Evolutionary conservation across 2,797 vertebrate genomes (phyloP), one percentile per base, ranked within the genome.

Genomic region (Lepilemur ruficaudatus): DNA sequence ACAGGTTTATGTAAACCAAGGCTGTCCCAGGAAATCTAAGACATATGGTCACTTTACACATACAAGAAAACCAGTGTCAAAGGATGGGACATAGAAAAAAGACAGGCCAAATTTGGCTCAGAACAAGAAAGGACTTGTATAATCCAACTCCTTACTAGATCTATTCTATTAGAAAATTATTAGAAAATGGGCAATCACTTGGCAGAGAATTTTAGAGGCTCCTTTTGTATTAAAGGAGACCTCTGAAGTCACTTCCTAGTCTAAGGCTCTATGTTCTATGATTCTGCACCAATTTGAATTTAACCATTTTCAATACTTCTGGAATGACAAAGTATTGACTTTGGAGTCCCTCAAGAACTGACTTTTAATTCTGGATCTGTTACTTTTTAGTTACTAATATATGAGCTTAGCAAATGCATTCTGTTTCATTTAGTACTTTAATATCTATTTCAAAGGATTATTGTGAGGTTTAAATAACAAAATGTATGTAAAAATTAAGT

Each of bases 341-440:
- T 28, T 81, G 14, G 65, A 81, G 15, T 38, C 8, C n/a, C 28
- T 90, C 9, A 94, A 94, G 46, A 91, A 46, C 8, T 38, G 30
- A 76, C 95, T 96, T 86, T 61, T n/a, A 89, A 82, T 91, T 87
- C 28, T 59, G 43, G 14, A 22, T 92, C 63, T 75, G 12, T 80
- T 43, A 65, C 28, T 83, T 79, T 82, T 67, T 28, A 69, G 32
- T 78, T 94, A 67, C 43, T 59, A 79, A 59, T 59, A 28, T 13
- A 10, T 65, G 11, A 14, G 81, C 8, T 95, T 94, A 81, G 50
- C 8, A 96, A 92, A 82, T 73, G 50, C 5, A 52, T 69, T 85
- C 23, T n/a, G 25, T 28, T 83, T 87, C 30, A 82, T 46, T 67
- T 59, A 91, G 13, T 32, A 86, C 13, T 65, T 2, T 35, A 79